Evolutionary conservation across 2,888 invertebrate species (phyloP).

Genomic region (Geophilus truncorum): DNA sequence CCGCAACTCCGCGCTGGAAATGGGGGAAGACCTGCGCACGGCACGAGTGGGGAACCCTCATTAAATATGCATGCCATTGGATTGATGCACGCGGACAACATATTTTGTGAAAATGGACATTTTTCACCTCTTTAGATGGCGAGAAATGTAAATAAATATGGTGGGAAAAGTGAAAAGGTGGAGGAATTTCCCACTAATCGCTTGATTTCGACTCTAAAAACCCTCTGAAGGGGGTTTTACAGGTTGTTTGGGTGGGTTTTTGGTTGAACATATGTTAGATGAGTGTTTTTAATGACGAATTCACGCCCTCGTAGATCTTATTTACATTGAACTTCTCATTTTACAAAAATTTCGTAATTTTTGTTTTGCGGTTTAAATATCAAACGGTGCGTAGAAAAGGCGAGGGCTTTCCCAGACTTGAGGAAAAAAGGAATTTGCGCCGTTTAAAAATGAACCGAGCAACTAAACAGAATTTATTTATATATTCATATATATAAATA

Average conservation of each 20-base stretch:
- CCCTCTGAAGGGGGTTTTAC: background rate
- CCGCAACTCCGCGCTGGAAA: no score
- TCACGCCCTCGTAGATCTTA: no score
- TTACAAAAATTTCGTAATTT: no score
- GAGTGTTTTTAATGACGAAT: no score
- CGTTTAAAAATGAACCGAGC: no score
- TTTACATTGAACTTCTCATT: no score
- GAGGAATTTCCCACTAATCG: background rate
- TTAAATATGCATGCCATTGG: constrained; percentile 29
- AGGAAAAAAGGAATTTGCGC: background rate
- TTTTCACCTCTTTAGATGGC: no score
- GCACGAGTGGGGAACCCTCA: constrained; percentile 25
- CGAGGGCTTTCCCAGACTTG: background rate
- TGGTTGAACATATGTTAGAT: background rate
- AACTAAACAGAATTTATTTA: no score
- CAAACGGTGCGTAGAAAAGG: background rate
- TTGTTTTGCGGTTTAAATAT: background rate
- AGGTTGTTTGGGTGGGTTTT: background rate
- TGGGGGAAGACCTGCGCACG: constrained; percentile 32
- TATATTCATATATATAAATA: background rate
- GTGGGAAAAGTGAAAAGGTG: background rate
- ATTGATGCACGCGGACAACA: background rate
- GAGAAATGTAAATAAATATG: no score
- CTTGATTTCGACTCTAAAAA: no score
- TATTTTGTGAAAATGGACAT: no score